Base-by-base conservation (phyloP, 2,797 vertebrate genomes). In the Melanogrammus aeglefinus region DNA sequence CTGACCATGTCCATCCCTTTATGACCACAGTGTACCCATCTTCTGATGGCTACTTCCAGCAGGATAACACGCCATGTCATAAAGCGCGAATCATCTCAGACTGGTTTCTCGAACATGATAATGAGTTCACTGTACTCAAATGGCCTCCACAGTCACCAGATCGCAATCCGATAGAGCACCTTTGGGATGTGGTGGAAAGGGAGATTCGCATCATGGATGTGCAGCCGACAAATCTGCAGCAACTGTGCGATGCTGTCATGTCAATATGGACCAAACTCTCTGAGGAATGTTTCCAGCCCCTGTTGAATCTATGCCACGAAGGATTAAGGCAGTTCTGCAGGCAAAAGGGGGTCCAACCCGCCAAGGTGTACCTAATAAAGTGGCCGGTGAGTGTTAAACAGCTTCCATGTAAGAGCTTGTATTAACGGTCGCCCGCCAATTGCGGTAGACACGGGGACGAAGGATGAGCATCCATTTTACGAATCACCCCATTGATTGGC, bases 141-240 rank as follows among this genome's bases (percentile, higher is more conserved):
- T 31, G 31, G 31, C 31, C 31, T 31, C 31, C 31, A 31, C 31
- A 31, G 31, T 31, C 31, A 31, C 31, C 31, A 31, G 31, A 31
- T 31, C 1, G 1, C 31, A 31, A 31, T 31, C 31, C 31, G 3
- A 31, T 31, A 31, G 31, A 31, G 31, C 31, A 1, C 5, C 51
- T 86, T 86, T 83, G 77, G 79, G 82, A 84, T 81, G 80, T 79
- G 72, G 82, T 87, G 83, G 81, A 90, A 87, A 1, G 29, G 71
- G 80, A 90, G 78, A 87, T 82, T 87, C 1, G 0, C 80, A 87
- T 88, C 70, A 85, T 85, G 63, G 83, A 91, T 87, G 83, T 88
- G 81, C 82, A 90, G 82, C 88, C 47, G 73, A 91, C 81, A 90
- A 91, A 90, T 89, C 87, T 89, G 79, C 83, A 80, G 74, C 79